A percentile compares a stretch with the other conserved stretches of the same genome.
These are phyloP conservation scores for Antheraea mylitta DNA, from an alignment of 1,140 invertebrate species.

Conservation along the genomic window DNA sequence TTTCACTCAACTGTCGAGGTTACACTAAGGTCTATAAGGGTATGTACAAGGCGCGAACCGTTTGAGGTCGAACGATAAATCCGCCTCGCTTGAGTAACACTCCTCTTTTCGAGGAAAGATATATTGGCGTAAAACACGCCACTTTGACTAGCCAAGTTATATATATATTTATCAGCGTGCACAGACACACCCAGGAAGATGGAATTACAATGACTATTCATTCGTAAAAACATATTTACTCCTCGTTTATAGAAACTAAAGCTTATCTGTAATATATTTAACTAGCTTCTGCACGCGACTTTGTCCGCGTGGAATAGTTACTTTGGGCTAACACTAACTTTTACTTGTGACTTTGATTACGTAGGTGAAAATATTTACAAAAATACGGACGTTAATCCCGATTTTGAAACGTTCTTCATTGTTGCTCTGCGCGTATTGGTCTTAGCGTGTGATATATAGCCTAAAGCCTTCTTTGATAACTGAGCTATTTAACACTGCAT, in stretches of 20 bases:
- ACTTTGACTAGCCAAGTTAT: conserved; percentile 11
- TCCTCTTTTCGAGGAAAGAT: conserved; percentile 20
- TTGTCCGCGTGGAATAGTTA: too few species aligned
- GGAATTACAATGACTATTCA: conserved; percentile 4
- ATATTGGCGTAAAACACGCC: conserved; percentile 26
- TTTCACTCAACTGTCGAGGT: neutral
- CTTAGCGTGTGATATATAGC: too few species aligned
- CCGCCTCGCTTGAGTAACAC: conserved; percentile 8
- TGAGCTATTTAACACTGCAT: too few species aligned
- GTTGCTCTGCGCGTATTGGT: too few species aligned
- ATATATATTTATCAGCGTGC: neutral
- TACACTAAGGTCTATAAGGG: neutral
- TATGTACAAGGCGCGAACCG: conserved; percentile 10
- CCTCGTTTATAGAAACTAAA: neutral
- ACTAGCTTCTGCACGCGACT: too few species aligned
- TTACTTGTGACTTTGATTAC: too few species aligned
- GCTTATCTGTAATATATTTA: too few species aligned
- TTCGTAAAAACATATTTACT: neutral
- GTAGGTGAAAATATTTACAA: too few species aligned
- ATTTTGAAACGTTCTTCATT: too few species aligned
- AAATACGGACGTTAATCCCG: too few species aligned
- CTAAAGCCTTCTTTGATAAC: too few species aligned
- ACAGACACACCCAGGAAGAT: conserved; percentile 6
- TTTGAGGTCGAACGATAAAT: conserved; percentile 19
- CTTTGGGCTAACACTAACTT: too few species aligned